These are phyloP conservation scores for Caerostris darwini DNA, from an alignment of 1,140 invertebrate genomes.

Conservation along the genomic window DNA sequence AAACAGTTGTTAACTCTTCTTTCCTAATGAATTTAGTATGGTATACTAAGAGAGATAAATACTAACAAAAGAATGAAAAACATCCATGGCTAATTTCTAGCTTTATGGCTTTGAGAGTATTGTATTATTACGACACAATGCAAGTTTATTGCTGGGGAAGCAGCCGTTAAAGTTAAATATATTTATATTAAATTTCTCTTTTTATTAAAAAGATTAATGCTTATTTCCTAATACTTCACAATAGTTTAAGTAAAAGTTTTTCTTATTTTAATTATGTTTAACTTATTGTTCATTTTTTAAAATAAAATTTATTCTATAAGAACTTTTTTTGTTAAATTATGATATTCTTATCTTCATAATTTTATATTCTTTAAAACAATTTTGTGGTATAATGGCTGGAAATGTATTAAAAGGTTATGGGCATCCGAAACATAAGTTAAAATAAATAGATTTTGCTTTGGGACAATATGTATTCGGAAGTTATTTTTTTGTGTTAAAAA, in stretches of 20 bases:
- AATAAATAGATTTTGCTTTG: too few relatives aligned
- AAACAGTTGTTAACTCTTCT: constrained; percentile 33
- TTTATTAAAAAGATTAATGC: neutral
- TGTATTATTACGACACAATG: neutral
- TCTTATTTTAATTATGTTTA: neutral
- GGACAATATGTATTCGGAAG: too few relatives aligned
- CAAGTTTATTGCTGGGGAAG: neutral
- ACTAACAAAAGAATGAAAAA: neutral
- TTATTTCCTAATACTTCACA: neutral
- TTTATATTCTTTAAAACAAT: too few relatives aligned
- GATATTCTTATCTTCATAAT: too few relatives aligned
- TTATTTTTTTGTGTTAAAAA: too few relatives aligned
- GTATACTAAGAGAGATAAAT: neutral
- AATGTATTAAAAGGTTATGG: too few relatives aligned
- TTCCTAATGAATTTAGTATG: neutral
- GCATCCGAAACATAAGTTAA: too few relatives aligned
- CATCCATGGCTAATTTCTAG: neutral
- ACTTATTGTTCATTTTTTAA: too few relatives aligned
- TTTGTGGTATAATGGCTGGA: too few relatives aligned
- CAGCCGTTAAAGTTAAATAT: neutral
- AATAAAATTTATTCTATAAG: too few relatives aligned
- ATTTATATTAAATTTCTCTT: neutral
- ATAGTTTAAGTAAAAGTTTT: neutral
- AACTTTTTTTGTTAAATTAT: too few relatives aligned
- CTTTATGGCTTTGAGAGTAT: constrained; percentile 16